phyloP scores from a whole-genome alignment of 2,888 invertebrate genomes.

The Megalurothrips usitatus region DNA sequence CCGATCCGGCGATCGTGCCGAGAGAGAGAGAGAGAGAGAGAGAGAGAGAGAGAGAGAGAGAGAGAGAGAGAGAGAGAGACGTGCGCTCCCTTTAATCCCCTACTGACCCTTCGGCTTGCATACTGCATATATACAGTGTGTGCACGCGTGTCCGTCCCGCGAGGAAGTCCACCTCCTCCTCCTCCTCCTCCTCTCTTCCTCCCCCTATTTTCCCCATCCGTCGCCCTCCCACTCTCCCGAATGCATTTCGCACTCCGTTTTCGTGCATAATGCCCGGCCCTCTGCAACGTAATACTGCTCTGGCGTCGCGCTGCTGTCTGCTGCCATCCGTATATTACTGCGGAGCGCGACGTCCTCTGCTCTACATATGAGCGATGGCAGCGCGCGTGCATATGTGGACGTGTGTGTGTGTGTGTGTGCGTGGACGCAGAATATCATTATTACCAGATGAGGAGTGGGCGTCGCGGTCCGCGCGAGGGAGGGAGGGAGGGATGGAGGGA shows the following conservation, averaged over 20 bases:
- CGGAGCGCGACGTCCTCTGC: too few relatives aligned
- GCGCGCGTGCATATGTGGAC: not conserved
- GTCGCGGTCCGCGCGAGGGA: not conserved
- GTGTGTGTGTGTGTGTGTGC: not conserved
- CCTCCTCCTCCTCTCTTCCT: not conserved
- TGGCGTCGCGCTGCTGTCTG: not conserved
- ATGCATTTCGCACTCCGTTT: conserved; percentile 8
- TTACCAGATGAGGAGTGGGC: not conserved
- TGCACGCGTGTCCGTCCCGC: too few relatives aligned
- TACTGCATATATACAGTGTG: too few relatives aligned
- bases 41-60: too few relatives aligned
- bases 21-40: too few relatives aligned
- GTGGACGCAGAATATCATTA: conserved; percentile 17
- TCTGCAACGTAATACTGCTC: not conserved
- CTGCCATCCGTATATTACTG: not conserved
- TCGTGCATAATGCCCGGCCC: not conserved
- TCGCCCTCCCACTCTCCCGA: not conserved
- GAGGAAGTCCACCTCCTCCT: too few relatives aligned
- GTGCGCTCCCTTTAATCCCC: too few relatives aligned
- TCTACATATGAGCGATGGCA: not conserved
- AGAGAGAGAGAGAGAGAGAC: too few relatives aligned
- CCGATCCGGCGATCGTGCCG: not conserved
- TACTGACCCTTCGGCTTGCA: too few relatives aligned
- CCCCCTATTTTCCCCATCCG: not conserved
- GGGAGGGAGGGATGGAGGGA: not conserved